Conservation (phyloP, 2,888 invertebrate species). For the Metacarcinus magister region DNA sequence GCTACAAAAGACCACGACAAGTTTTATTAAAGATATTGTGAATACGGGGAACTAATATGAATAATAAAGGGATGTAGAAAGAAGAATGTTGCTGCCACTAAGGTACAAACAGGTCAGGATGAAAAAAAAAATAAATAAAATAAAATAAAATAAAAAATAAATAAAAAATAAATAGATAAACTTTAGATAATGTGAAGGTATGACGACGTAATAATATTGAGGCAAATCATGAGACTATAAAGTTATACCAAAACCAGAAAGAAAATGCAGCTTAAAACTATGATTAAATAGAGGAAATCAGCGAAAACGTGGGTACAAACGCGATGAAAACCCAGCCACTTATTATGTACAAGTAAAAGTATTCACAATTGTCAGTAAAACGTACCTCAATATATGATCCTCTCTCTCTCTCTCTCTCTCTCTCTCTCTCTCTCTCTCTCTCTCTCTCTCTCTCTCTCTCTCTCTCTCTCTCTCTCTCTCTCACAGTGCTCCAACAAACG, state of each 20-base stretch:
- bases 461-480: slow-evolving; percentile 33
- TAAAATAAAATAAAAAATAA: background rate
- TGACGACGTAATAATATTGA: background rate
- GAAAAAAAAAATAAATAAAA: background rate
- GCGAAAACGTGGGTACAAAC: background rate
- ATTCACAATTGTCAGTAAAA: background rate
- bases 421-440: background rate
- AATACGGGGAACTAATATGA: background rate
- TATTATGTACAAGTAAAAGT: background rate
- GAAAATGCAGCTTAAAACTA: background rate
- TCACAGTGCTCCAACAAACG: background rate
- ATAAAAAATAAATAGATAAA: background rate
- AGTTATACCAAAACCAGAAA: background rate
- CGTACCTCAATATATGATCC: background rate
- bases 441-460: slow-evolving; percentile 33
- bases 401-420: slow-evolving; percentile 6
- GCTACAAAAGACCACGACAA: too few relatives aligned
- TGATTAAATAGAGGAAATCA: background rate
- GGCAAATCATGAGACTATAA: background rate
- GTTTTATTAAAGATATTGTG: too few relatives aligned
- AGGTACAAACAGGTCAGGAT: background rate
- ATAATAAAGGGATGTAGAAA: too few relatives aligned
- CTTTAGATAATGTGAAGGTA: background rate
- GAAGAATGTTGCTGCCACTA: too few relatives aligned
- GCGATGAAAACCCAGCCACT: background rate